Percentiles rank a stretch among this genome's conserved stretches.
phyloP scores from a whole-genome alignment of 2,113 vertebrate species.

The Nothocercus nigrocapillus region DNA sequence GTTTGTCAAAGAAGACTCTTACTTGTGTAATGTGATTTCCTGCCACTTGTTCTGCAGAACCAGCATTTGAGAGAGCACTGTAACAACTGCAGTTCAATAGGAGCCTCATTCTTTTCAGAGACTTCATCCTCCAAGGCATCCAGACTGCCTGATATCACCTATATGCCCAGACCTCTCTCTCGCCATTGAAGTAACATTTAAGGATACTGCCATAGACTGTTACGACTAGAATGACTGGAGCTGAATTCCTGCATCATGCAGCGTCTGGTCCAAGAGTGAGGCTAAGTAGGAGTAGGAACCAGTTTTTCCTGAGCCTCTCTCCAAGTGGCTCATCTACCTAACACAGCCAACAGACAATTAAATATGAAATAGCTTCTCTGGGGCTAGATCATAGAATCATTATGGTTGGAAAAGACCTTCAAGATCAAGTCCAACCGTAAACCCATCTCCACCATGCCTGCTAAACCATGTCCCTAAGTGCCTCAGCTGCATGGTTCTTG shows the following conservation, averaged over 20 bases:
- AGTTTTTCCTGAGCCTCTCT: slow-evolving; percentile 31
- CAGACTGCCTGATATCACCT: not conserved
- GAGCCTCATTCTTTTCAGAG: not conserved
- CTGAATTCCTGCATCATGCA: not conserved
- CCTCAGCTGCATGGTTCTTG: too few relatives aligned
- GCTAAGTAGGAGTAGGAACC: not conserved
- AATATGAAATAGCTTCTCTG: not conserved
- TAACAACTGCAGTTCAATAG: not conserved
- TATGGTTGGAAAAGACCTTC: too few relatives aligned
- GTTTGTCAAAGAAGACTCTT: not conserved
- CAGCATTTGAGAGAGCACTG: not conserved
- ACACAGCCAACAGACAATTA: not conserved
- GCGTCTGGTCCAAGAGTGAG: not conserved
- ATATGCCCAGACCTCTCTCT: not conserved
- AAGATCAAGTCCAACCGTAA: too few relatives aligned
- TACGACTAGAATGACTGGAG: not conserved
- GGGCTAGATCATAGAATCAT: not conserved
- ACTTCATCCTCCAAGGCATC: not conserved
- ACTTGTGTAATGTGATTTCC: not conserved
- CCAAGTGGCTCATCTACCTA: not conserved
- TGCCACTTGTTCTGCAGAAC: not conserved
- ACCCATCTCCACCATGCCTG: too few relatives aligned
- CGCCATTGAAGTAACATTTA: not conserved
- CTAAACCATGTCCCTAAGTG: too few relatives aligned
- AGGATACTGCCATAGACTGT: not conserved